Percentiles rank a stretch among this genome's conserved stretches.
Conservation (phyloP, 2,888 invertebrate genomes). For the Peribatodes rhomboidaria region DNA sequence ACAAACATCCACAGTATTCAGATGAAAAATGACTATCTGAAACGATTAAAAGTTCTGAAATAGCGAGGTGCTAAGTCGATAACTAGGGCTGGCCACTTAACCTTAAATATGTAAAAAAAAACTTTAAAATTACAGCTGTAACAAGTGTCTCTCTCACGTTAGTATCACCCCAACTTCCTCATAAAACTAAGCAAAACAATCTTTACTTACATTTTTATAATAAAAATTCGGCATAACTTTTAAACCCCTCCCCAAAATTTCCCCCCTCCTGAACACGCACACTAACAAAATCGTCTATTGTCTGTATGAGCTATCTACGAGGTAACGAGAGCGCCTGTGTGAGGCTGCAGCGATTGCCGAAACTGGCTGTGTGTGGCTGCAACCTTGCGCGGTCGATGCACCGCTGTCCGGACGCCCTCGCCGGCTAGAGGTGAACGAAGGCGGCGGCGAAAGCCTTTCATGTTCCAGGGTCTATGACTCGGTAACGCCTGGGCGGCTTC, state of each 20-base stretch:
- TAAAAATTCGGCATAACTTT: constrained; percentile 6
- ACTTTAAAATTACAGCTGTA: background rate
- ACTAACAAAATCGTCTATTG: constrained; percentile 16
- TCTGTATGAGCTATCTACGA: constrained; percentile 21
- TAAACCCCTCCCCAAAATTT: background rate
- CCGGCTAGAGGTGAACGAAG: constrained; percentile 18
- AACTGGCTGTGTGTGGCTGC: constrained; percentile 25
- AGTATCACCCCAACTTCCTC: background rate
- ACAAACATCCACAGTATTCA: background rate
- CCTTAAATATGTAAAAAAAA: no score
- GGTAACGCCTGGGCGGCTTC: constrained; percentile 27
- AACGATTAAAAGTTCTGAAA: no score
- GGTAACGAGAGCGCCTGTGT: background rate
- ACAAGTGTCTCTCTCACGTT: background rate
- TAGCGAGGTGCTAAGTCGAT: background rate
- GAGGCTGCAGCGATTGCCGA: constrained; percentile 18
- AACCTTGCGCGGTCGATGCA: constrained; percentile 34
- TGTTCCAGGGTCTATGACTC: constrained; percentile 42
- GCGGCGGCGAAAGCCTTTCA: constrained; percentile 25
- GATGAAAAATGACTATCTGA: background rate
- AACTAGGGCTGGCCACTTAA: background rate
- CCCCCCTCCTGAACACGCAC: constrained; percentile 14
- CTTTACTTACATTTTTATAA: background rate
- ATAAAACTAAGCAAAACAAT: background rate
- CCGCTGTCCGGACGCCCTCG: constrained; percentile 20